Percentiles rank a stretch among this genome's conserved stretches.
Evolutionary conservation across 30 jellyfish, hydroid and myxozoan genomes (phyloP).

Genomic region (Haliclystus octoradiatus): DNA sequence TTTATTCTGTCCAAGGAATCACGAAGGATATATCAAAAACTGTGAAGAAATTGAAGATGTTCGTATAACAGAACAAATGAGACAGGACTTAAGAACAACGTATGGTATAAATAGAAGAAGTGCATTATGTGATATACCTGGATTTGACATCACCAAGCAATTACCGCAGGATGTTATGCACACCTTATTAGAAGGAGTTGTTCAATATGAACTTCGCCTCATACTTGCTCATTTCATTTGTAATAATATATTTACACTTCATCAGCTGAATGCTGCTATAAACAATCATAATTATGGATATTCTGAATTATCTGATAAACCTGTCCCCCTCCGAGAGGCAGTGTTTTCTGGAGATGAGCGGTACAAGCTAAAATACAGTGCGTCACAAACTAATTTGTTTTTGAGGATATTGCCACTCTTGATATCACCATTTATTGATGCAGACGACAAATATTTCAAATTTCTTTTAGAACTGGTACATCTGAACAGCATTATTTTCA

Average conservation of each 20-base stretch:
- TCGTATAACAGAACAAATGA: slow-evolving; percentile 11
- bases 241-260: background rate
- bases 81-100: slow-evolving; percentile 6
- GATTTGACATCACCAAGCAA: slow-evolving; percentile 25
- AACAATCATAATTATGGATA: background rate
- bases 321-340: slow-evolving; percentile 10
- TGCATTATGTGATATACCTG: slow-evolving; percentile 10
- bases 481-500: background rate
- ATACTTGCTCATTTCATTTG: background rate
- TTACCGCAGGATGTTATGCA: slow-evolving; percentile 44
- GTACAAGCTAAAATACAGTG: slow-evolving; percentile 13
- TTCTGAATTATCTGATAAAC: background rate
- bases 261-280: background rate
- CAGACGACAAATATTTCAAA: background rate
- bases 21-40: slow-evolving; percentile 1
- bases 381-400: slow-evolving; percentile 7
- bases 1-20: slow-evolving; percentile 2
- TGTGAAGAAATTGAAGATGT: slow-evolving; percentile 29
- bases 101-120: slow-evolving; percentile 17
- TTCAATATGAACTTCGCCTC: slow-evolving; percentile 5
- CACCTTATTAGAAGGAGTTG: slow-evolving; percentile 24
- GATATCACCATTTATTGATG: background rate
- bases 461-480: background rate
- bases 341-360: slow-evolving; percentile 9
- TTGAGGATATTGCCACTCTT: background rate